Percentiles rank a stretch among this genome's conserved stretches.
phyloP scores from a whole-genome alignment of 2,888 invertebrate species.

The Dynastes tityus region DNA sequence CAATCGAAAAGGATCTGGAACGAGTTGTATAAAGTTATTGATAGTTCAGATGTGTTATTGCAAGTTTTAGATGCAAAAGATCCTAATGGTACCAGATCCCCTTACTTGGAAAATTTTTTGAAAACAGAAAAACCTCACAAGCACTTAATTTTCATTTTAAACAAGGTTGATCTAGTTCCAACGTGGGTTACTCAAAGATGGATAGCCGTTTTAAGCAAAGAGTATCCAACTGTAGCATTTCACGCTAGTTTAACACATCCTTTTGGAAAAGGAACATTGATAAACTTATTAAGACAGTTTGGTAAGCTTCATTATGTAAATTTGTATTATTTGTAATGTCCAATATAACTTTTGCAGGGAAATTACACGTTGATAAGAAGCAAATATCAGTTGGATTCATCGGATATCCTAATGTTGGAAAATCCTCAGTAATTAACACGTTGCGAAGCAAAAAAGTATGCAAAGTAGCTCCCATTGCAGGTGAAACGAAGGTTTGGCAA shows the following conservation, averaged over 20 bases:
- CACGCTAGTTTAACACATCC: slow-evolving; percentile 99
- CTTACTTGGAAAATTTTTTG: slow-evolving; percentile 92
- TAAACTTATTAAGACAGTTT: slow-evolving; percentile 96
- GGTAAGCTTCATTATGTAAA: slow-evolving; percentile 65
- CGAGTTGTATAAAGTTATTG: slow-evolving; percentile 98
- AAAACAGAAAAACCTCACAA: slow-evolving; percentile 97
- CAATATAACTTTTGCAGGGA: slow-evolving; percentile 66
- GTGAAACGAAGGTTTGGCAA: slow-evolving; percentile 99
- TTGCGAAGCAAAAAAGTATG: slow-evolving; percentile 97
- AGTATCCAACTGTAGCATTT: slow-evolving; percentile 98
- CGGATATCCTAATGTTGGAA: slow-evolving; percentile 99
- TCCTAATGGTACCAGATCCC: slow-evolving; percentile 96
- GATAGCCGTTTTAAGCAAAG: slow-evolving; percentile 94
- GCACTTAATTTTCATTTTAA: slow-evolving; percentile 96
- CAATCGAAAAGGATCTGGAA: slow-evolving; percentile 99
- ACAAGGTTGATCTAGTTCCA: slow-evolving; percentile 97
- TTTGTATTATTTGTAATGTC: background rate
- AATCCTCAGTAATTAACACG: slow-evolving; percentile 98
- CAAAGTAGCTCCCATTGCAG: slow-evolving; percentile 98
- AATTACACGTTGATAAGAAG: slow-evolving; percentile 95
- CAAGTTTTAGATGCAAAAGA: slow-evolving; percentile 98
- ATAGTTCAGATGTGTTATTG: slow-evolving; percentile 97
- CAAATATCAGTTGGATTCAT: slow-evolving; percentile 99
- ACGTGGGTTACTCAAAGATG: slow-evolving; percentile 99
- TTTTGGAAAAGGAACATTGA: slow-evolving; percentile 97